A percentile compares a stretch with the other conserved stretches of the same genome.
These are phyloP conservation scores for Acronicta aceris DNA, from an alignment of 2,888 invertebrate species.

Conservation along the genomic window DNA sequence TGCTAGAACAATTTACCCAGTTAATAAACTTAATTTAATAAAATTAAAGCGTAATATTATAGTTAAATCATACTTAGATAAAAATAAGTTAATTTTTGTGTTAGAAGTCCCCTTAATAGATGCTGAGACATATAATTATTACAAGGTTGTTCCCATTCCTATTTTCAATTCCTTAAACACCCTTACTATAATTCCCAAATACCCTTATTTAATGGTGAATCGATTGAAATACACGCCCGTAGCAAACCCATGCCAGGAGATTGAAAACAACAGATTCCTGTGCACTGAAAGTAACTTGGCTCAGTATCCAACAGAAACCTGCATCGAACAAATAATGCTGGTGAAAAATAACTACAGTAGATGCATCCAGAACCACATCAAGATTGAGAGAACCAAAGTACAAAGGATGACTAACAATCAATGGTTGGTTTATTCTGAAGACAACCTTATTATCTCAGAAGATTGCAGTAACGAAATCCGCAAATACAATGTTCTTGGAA, in stretches of 20 bases:
- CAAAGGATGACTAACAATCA: not conserved
- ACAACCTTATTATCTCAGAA: conserved; percentile 3
- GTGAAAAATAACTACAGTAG: conserved; percentile 7
- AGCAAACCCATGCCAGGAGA: conserved; percentile 1
- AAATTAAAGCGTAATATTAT: conserved; percentile 6
- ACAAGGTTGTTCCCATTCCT: conserved; percentile 19
- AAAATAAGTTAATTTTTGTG: conserved; percentile 5
- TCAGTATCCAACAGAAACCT: conserved; percentile 8
- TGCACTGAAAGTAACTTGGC: conserved; percentile 1
- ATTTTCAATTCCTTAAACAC: conserved; percentile 17
- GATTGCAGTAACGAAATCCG: conserved; percentile 3
- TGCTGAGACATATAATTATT: conserved; percentile 21
- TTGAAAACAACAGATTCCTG: conserved; percentile 3
- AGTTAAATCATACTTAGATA: conserved; percentile 4
- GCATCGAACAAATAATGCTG: conserved; percentile 30
- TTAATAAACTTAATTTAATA: conserved; percentile 1
- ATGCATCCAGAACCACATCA: conserved; percentile 1
- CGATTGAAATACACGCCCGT: conserved; percentile 17
- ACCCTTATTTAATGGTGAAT: conserved; percentile 29
- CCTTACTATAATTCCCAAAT: conserved; percentile 27
- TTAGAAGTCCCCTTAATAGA: conserved; percentile 10
- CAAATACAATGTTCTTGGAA: conserved; percentile 2
- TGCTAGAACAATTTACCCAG: not conserved
- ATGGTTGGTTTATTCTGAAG: not conserved
- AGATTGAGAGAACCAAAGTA: conserved; percentile 1